Evolutionary conservation across 1,140 invertebrate species (phyloP).

Genomic region (Sitodiplosis mosellana): DNA sequence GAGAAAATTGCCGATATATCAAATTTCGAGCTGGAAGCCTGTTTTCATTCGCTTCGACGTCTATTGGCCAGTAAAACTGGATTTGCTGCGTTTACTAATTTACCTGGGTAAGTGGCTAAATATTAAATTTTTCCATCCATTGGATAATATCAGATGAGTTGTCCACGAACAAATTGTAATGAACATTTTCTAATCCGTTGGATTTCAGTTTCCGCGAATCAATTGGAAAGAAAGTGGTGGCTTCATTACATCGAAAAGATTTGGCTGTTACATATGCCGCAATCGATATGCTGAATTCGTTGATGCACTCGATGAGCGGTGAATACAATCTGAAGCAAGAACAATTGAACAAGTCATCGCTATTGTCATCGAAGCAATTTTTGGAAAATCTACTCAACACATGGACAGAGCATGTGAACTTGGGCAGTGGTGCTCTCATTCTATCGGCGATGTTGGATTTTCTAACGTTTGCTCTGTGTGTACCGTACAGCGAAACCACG

Average conservation of each 20-base stretch:
- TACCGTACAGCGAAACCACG: slow-evolving; percentile 98
- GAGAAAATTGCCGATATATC: slow-evolving; percentile 33
- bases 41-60: slow-evolving; percentile 85
- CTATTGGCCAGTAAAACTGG: slow-evolving; percentile 94
- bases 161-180: too few relatives aligned
- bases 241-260: slow-evolving; percentile 75
- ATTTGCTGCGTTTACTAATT: slow-evolving; percentile 84
- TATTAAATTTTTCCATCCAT: neutral
- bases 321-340: slow-evolving; percentile 90
- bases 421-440: slow-evolving; percentile 60
- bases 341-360: slow-evolving; percentile 91
- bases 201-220: slow-evolving; percentile 70
- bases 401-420: slow-evolving; percentile 86
- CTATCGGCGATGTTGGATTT: slow-evolving; percentile 96
- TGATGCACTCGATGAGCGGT: slow-evolving; percentile 98
- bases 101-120: slow-evolving; percentile 47
- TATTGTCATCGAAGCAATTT: slow-evolving; percentile 83
- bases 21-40: slow-evolving; percentile 62
- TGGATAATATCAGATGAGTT: too few relatives aligned
- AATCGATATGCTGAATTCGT: slow-evolving; percentile 89
- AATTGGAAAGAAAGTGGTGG: slow-evolving; percentile 78
- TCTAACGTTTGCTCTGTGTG: slow-evolving; percentile 94
- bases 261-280: slow-evolving; percentile 87
- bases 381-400: slow-evolving; percentile 84
- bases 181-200: neutral